phyloP scores from a whole-genome alignment of 2,888 invertebrate genomes.

The Opisthograptis luteolata region DNA sequence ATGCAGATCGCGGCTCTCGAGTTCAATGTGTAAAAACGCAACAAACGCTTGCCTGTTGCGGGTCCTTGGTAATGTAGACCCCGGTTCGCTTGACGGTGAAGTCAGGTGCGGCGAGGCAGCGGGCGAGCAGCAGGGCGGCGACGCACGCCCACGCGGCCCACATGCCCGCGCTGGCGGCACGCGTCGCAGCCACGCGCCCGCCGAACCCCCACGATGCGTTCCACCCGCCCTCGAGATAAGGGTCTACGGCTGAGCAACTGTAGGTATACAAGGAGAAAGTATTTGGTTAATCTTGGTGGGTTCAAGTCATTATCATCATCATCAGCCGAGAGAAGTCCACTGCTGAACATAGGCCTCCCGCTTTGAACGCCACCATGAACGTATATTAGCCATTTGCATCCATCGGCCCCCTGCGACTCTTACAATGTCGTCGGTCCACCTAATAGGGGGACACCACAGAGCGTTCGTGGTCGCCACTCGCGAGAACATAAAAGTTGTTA shows the following conservation, averaged over 20 bases:
- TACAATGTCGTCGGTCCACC: no score
- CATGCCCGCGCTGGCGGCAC: slow-evolving; percentile 66
- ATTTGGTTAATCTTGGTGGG: no score
- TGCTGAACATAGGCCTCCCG: no score
- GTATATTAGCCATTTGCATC: no score
- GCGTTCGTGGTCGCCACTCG: no score
- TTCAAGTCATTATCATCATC: no score
- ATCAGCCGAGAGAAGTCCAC: no score
- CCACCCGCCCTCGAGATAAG: slow-evolving; percentile 55
- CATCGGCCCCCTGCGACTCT: no score
- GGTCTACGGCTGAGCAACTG: slow-evolving; percentile 70
- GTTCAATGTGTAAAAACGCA: background rate
- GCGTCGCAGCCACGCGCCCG: slow-evolving; percentile 56
- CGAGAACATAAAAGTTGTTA: no score
- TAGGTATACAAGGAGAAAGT: background rate
- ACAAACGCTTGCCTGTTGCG: slow-evolving; percentile 59
- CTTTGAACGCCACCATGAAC: no score
- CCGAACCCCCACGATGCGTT: slow-evolving; percentile 60
- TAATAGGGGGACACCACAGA: no score
- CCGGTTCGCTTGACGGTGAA: slow-evolving; percentile 63
- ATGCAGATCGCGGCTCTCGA: no score
- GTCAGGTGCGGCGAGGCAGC: slow-evolving; percentile 73
- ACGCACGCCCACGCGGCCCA: slow-evolving; percentile 72
- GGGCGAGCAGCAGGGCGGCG: slow-evolving; percentile 65
- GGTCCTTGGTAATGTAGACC: slow-evolving; percentile 62